Percentiles rank a stretch among this genome's conserved stretches.
phyloP scores from a whole-genome alignment of 2,113 vertebrate species.

The Paratilapia polleni region DNA sequence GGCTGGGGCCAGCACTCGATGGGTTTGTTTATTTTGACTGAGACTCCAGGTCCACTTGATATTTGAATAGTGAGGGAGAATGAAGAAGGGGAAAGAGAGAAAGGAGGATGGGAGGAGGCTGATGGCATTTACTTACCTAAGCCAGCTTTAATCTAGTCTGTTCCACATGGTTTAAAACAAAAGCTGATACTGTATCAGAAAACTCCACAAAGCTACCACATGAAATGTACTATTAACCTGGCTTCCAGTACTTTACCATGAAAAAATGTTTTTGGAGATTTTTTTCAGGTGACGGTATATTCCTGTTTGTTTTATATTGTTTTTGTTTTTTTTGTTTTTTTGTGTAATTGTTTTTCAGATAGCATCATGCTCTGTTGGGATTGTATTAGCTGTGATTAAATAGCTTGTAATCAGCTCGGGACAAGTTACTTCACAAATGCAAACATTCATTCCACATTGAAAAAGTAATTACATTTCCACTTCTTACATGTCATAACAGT shows the following conservation, averaged over 20 bases:
- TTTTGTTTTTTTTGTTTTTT: neutral
- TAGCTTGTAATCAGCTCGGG: neutral
- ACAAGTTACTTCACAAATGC: neutral
- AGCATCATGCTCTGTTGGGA: neutral
- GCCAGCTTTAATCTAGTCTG: conserved; percentile 34
- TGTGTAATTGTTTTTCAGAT: neutral
- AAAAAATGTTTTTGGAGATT: conserved; percentile 27
- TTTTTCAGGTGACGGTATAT: conserved; percentile 14
- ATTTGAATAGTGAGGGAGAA: conserved; percentile 51
- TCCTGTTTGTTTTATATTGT: neutral
- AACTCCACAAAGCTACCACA: conserved; percentile 23
- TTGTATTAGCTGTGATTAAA: neutral
- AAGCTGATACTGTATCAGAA: conserved; percentile 32
- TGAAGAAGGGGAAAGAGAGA: neutral
- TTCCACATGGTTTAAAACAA: conserved; percentile 39
- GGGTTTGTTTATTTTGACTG: conserved; percentile 72
- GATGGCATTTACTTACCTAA: conserved; percentile 36
- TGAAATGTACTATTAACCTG: neutral
- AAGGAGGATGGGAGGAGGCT: neutral
- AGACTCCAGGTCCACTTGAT: conserved; percentile 60
- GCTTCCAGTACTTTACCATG: neutral
- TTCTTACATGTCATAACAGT: neutral
- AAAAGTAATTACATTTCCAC: neutral
- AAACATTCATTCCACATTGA: neutral
- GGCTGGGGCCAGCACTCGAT: conserved; percentile 48